Evolutionary conservation across 2,888 invertebrate species (phyloP), one percentile per base, ranked within the genome.

Genomic region (Dusona sp.): DNA sequence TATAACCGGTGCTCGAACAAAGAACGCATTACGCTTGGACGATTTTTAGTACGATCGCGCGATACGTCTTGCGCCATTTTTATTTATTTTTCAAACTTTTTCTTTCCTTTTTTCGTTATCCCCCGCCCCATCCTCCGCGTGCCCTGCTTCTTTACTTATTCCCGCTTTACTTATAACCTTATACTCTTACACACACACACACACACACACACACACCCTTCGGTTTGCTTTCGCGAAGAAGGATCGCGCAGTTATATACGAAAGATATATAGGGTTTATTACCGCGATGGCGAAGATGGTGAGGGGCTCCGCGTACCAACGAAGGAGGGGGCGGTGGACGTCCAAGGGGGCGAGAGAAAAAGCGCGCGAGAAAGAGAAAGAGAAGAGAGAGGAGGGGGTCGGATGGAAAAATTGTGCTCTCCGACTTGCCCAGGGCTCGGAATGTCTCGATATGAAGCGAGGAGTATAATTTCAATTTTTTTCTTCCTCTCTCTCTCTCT

Each of bases 391-490:
- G 7, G 51, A 36, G 79, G 61, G 77, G 83, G 81, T 81, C 77
- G 86, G 84, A 86, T 85, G 85, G 86, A 88, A 88, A 89, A 88
- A 89, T 88, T 87, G 88, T 82, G 84, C 88, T 86, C 88, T 86
- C 84, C 84, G 83, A 85, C 87, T 88, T 86, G 85, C 87, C 84
- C 88, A 89, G 84, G 88, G 88, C 87, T 86, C 85, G 88, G 86
- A 89, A 89, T 89, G 88, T 87, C 86, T 89, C 88, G 89, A 89
- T 89, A 89, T 88, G 82, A 89, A 88, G 87, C 83, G 84, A 85
- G 87, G 84, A 86, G 86, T 84, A 88, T 88, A 88, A 88, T 89
- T 87, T 88, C 86, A 88, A 86, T 86, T 88, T 88, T 87, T 85
- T 83, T 85, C 79, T 75, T 75, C 51, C 67, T 81, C 85, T 68